Conservation (phyloP, 2,888 invertebrate species). For the Chaetoderma sp. region DNA sequence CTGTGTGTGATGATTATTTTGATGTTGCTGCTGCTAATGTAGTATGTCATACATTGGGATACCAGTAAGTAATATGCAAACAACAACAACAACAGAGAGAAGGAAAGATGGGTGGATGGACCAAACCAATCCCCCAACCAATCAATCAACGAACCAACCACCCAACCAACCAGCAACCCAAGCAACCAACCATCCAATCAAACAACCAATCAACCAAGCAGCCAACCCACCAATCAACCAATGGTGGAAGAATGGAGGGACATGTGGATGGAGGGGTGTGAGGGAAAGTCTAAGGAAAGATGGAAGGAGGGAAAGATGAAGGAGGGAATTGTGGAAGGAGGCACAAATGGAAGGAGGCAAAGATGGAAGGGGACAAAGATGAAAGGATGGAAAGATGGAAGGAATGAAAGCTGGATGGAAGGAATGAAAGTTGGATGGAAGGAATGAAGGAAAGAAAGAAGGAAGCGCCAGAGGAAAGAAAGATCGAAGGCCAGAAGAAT, state of each 20-base stretch:
- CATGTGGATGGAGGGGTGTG: constrained; percentile 7
- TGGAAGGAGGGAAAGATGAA: constrained; percentile 1
- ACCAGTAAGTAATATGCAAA: too few species aligned
- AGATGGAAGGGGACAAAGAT: constrained; percentile 3
- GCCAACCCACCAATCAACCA: too few species aligned
- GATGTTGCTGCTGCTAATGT: neutral
- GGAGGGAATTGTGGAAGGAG: constrained; percentile 2
- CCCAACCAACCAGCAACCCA: too few species aligned
- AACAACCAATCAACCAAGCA: too few species aligned
- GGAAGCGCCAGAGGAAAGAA: too few species aligned
- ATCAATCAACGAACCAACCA: too few species aligned
- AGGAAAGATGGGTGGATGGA: too few species aligned
- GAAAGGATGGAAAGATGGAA: neutral
- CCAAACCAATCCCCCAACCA: neutral
- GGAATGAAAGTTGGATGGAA: too few species aligned
- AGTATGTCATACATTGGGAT: neutral
- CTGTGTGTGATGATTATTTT: too few species aligned
- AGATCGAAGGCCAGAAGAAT: too few species aligned
- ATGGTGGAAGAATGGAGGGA: constrained; percentile 12
- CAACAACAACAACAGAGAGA: constrained; percentile 10
- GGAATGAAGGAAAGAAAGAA: too few species aligned
- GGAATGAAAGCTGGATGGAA: neutral
- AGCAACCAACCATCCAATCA: too few species aligned
- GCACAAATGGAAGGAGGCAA: neutral
- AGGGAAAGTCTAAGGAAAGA: neutral